These are phyloP conservation scores for Lordiphosa collinella DNA, from an alignment of 1,140 invertebrate genomes.

Conservation along the genomic window DNA sequence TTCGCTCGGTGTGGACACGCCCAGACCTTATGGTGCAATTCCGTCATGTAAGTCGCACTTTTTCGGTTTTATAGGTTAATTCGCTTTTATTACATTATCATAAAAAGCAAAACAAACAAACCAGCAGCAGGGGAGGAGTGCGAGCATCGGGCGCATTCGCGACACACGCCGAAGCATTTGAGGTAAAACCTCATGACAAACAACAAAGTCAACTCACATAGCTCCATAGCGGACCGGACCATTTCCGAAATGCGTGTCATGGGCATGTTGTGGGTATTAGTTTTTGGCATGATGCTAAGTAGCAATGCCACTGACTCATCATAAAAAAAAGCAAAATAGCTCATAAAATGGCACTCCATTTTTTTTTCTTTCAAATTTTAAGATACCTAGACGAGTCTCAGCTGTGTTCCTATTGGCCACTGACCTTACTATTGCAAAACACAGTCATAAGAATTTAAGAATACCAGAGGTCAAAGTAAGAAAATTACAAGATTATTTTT, in stretches of 20 bases:
- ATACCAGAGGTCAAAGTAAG: too few species aligned
- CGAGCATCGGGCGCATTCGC: constrained; percentile 16
- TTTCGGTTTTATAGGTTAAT: constrained; percentile 77
- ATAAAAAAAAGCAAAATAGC: constrained; percentile 39
- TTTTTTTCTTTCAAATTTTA: constrained; percentile 9
- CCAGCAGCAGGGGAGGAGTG: neutral
- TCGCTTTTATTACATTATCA: constrained; percentile 78
- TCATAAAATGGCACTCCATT: constrained; percentile 53
- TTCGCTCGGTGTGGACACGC: constrained; percentile 55
- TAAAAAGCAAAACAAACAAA: constrained; percentile 53
- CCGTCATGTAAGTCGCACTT: constrained; percentile 70
- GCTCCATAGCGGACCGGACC: constrained; percentile 25
- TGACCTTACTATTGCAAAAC: too few species aligned
- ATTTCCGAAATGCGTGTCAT: constrained; percentile 45
- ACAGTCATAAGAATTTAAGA: too few species aligned
- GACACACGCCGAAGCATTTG: constrained; percentile 42
- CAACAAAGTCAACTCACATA: constrained; percentile 16
- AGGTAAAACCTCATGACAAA: constrained; percentile 51
- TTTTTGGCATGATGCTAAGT: constrained; percentile 20
- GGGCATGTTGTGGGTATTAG: constrained; percentile 41
- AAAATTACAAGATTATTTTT: too few species aligned
- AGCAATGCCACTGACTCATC: constrained; percentile 24
- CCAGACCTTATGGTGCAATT: constrained; percentile 73
- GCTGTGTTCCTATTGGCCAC: too few species aligned
- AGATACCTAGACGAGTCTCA: too few species aligned